Percentiles rank a stretch among this genome's conserved stretches.
These are phyloP conservation scores for Enteromius unitaeniatus DNA, from an alignment of 2,797 vertebrate genomes.

Conservation along the genomic window DNA sequence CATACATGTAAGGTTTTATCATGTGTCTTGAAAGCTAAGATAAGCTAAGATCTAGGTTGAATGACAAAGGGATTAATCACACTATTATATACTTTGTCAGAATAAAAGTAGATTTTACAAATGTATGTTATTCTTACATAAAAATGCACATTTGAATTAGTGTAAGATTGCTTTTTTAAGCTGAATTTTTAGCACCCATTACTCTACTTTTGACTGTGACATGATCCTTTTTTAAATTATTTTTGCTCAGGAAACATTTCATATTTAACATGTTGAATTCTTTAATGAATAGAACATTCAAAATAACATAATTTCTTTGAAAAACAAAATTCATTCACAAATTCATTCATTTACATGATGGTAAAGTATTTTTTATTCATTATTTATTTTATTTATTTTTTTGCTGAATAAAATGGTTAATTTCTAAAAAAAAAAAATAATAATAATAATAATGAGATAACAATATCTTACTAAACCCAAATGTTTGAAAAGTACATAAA, in stretches of 20 bases:
- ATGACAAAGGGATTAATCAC: background rate
- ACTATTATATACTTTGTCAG: background rate
- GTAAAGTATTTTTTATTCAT: no score
- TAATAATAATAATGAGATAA: no score
- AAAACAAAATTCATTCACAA: background rate
- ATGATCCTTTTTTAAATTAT: background rate
- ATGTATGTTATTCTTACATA: background rate
- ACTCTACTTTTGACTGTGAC: background rate
- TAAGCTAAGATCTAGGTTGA: background rate
- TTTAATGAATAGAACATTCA: background rate
- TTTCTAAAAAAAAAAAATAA: background rate
- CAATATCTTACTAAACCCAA: background rate
- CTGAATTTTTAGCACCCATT: background rate
- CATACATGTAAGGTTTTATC: background rate
- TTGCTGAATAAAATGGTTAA: background rate
- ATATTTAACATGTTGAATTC: background rate
- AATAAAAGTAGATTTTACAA: background rate
- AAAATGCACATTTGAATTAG: background rate
- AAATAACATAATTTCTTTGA: background rate
- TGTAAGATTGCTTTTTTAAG: no score
- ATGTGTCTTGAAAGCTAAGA: background rate
- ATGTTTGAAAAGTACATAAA: background rate
- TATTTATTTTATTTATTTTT: no score
- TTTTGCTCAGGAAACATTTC: background rate
- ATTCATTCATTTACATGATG: background rate